Evolutionary conservation across 2,113 vertebrate species (phyloP).

Genomic region (Falco punctatus): DNA sequence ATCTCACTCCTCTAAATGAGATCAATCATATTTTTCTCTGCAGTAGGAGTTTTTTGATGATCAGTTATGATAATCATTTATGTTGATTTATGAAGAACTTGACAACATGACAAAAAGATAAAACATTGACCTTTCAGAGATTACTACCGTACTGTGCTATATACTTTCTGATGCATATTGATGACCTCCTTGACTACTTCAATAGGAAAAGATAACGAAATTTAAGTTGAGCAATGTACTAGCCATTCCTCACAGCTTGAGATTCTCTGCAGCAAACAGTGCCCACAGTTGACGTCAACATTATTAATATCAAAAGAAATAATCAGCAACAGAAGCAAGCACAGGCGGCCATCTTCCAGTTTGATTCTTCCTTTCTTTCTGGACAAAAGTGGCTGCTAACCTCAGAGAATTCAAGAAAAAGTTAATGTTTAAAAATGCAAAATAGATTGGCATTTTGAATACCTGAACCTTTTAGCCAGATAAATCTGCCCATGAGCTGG

Average conservation of each 20-base stretch:
- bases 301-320: background rate
- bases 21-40: background rate
- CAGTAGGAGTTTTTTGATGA: background rate
- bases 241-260: background rate
- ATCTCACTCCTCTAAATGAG: background rate
- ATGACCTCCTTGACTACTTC: background rate
- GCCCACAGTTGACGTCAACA: background rate
- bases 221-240: background rate
- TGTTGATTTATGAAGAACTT: background rate
- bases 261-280: background rate
- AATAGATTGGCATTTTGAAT: background rate
- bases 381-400: background rate
- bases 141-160: background rate
- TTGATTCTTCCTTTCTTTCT: background rate
- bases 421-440: background rate
- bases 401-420: background rate
- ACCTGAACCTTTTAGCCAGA: background rate
- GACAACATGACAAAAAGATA: background rate
- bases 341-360: background rate
- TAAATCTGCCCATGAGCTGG: background rate
- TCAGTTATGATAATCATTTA: background rate
- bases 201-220: slow-evolving; percentile 4
- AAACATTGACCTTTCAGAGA: background rate
- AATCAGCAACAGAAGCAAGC: background rate
- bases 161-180: background rate